Base-by-base conservation (phyloP, 2,113 vertebrate species). In the Bubalus kerabau region DNA sequence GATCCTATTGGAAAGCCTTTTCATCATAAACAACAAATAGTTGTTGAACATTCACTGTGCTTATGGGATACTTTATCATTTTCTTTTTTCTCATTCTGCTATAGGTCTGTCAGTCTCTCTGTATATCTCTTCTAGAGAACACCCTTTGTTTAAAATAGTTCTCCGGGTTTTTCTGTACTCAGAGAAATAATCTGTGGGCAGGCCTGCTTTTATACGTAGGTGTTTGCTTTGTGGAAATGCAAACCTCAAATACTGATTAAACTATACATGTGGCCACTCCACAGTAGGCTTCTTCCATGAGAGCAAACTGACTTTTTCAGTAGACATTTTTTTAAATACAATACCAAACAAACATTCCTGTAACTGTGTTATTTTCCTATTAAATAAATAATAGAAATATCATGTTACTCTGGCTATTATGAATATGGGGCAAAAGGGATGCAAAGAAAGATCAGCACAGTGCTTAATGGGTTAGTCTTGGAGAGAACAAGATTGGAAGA, bases 1-100 rank as follows among this genome's bases (percentile, higher is more conserved):
- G 85, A 98, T 95, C n/a, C 67, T 76, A 64, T 93, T 96, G 89
- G 86, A 97, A 96, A 97, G 67, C 32, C 56, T 96, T 94, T 97
- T 96, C 82, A 89, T 96, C 92, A 95, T 80, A 97, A 97, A 90
- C 87, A 83, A 90, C 56, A 97, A 87, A 96, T 50, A 48, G 85
- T 52, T 89, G 60, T 88, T 95, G 95, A 96, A 83, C 78, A 84
- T 54, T 97, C 94, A 74, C 52, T 80, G 26, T 87, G 14, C 10
- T 94, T 85, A 56, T 32, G 36, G 46, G 10, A 24, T 86, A 52
- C 67, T 96, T 93, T 36, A 59, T 97, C 91, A 93, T 91, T 83
- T 95, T 59, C 36, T 40, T 60, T 96, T 92, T 94, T 62, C 81
- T 94, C 76, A 57, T 92, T 96, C n/a, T 89, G 30, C 43, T 86